Base-by-base conservation (phyloP, 64 coral and sea anemone species). In the Dendronephthya gigantea region DNA sequence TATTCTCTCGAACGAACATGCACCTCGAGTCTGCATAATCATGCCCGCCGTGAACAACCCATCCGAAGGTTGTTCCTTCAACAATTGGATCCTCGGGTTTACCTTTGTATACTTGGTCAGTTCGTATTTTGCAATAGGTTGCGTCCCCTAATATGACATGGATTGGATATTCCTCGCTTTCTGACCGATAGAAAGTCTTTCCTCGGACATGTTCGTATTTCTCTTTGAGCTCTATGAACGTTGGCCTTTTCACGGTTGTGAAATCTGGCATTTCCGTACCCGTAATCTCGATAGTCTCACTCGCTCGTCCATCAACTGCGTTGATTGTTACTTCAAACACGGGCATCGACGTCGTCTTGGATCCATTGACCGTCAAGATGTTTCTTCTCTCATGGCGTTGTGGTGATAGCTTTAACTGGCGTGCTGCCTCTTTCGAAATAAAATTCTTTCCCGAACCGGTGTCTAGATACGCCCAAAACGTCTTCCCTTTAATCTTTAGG, bases 91-190 rank as follows among this genome's bases (percentile, higher is more conserved):
- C 48, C 48, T 50, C 48, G 7, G 48, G 48, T 50, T 50, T 50
- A 50, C 48, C 48, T 50, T 50, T 50, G 16, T 16, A 50, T 7
- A 50, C 48, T 50, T 50, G 7, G 48, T 50, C 48, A 50, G 16
- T 50, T 50, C 48, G 48, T 50, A 50, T 50, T 50, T 50, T 50
- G 48, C 48, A 50, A 16, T 50, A 50, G 7, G 48, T 50, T 50
- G 48, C 48, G 16, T 50, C 48, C 7, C 48, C 48, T 50, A 50
- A 50, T 50, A 70, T 70, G 19, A 70, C 66, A 70, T 70, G 66
- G 30, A 70, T 70, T 17, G 66, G 66, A 70, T 70, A 70, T n/a
- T 70, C 66, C 30, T 70, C 66, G 66, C 27, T 70, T 70, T 70
- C 66, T 70, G 66, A 70, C 66, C 66, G 23, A n/a, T 70, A 70